Percentiles rank a stretch among this genome's conserved stretches.
These are phyloP conservation scores for Drosophila ironensis DNA, from an alignment of 1,140 invertebrate genomes.

Conservation along the genomic window DNA sequence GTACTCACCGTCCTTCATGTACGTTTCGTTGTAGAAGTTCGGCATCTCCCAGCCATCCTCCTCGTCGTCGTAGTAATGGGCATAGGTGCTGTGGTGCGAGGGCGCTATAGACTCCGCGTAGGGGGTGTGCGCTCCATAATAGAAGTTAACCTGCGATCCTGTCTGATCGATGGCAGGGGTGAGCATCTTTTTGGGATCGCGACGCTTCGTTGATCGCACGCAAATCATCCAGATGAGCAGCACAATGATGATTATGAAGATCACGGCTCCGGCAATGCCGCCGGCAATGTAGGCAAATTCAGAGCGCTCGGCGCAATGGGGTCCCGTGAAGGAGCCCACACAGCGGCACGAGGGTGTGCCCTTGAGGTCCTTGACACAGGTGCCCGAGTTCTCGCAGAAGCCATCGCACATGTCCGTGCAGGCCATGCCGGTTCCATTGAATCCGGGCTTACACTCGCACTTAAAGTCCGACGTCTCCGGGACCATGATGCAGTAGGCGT, in stretches of 20 bases:
- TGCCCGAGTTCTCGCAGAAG: constrained; percentile 95
- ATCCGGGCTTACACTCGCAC: constrained; percentile 97
- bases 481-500: constrained; percentile 94
- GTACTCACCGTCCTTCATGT: constrained; percentile 94
- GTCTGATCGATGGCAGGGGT: constrained; percentile 93
- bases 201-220: constrained; percentile 90
- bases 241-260: constrained; percentile 95
- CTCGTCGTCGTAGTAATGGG: constrained; percentile 97
- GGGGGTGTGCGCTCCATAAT: constrained; percentile 94
- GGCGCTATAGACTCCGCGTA: constrained; percentile 97
- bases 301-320: constrained; percentile 93
- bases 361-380: constrained; percentile 92
- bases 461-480: constrained; percentile 93
- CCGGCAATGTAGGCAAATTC: constrained; percentile 97
- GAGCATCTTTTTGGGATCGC: constrained; percentile 93
- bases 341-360: constrained; percentile 94
- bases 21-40: constrained; percentile 98
- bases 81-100: constrained; percentile 96
- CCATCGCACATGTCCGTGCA: constrained; percentile 93
- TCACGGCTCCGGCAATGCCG: constrained; percentile 94
- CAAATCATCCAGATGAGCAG: constrained; percentile 98
- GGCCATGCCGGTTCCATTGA: constrained; percentile 92
- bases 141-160: constrained; percentile 97
- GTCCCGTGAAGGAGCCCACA: constrained; percentile 95
- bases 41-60: constrained; percentile 99